A percentile compares a stretch with the other conserved stretches of the same genome.
Conservation (phyloP, 2,888 invertebrate genomes). For the Seira musarum region DNA sequence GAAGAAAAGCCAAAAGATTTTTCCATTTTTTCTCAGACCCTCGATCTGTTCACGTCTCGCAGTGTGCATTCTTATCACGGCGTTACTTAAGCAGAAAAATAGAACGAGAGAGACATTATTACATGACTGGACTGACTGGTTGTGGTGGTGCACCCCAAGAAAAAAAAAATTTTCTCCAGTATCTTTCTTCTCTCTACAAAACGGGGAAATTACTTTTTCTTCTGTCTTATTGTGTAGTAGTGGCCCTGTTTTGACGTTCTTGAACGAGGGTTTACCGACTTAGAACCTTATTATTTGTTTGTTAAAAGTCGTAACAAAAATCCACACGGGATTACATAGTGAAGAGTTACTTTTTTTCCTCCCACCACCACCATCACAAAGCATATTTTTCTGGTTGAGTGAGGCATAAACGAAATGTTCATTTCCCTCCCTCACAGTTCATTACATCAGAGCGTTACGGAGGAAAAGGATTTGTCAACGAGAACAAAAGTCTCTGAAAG, state of each 20-base stretch:
- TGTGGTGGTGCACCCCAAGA: constrained; percentile 17
- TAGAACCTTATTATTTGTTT: constrained; percentile 49
- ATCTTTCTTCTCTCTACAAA: constrained; percentile 31
- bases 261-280: constrained; percentile 37
- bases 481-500: constrained; percentile 20
- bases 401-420: no score
- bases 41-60: constrained; percentile 51
- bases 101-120: constrained; percentile 23
- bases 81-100: constrained; percentile 20
- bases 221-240: no score
- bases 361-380: neutral
- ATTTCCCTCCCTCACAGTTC: no score
- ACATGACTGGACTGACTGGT: neutral
- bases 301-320: constrained; percentile 43
- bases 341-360: constrained; percentile 42
- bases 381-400: no score
- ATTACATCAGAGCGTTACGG: no score
- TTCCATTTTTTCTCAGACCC: constrained; percentile 54
- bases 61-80: constrained; percentile 15
- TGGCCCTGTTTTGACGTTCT: no score
- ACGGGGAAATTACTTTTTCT: constrained; percentile 49
- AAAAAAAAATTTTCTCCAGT: no score
- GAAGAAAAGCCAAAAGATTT: constrained; percentile 43
- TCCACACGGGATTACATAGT: constrained; percentile 44
- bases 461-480: constrained; percentile 49